These are phyloP conservation scores for Ectropis crepuscularia DNA, from an alignment of 2,888 invertebrate species.

Conservation along the genomic window DNA sequence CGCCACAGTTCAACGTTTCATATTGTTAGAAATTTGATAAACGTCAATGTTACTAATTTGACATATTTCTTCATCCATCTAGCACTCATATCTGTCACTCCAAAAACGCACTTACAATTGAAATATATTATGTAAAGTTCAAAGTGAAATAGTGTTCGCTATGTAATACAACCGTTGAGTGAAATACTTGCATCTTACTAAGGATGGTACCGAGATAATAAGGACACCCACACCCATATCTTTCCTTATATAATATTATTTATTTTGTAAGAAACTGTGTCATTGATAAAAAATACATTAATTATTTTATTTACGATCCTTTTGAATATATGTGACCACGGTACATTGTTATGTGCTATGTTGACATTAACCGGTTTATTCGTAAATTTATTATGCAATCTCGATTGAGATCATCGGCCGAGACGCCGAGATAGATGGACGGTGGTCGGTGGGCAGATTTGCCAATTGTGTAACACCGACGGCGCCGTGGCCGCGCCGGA, in stretches of 20 bases:
- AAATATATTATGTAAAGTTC: no score
- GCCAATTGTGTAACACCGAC: conserved; percentile 14
- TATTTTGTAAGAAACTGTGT: conserved; percentile 51
- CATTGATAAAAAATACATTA: conserved; percentile 50
- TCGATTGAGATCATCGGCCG: conserved; percentile 63
- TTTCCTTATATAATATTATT: conserved; percentile 39
- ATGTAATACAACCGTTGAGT: conserved; percentile 3
- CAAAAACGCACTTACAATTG: not conserved
- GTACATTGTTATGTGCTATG: conserved; percentile 46
- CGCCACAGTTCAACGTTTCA: no score
- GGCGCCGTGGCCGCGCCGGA: not conserved
- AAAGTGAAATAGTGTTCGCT: not conserved
- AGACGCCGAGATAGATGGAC: conserved; percentile 45
- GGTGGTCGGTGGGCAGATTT: conserved; percentile 30
- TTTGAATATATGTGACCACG: conserved; percentile 31
- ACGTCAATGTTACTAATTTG: no score
- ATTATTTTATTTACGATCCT: conserved; percentile 47
- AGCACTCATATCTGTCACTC: not conserved
- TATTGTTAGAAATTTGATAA: no score
- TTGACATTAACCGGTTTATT: conserved; percentile 56
- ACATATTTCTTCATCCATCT: no score
- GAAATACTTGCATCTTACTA: conserved; percentile 1
- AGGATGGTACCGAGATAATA: conserved; percentile 24
- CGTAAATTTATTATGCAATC: conserved; percentile 46
- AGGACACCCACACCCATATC: conserved; percentile 20